A percentile compares a stretch with the other conserved stretches of the same genome.
phyloP scores from a whole-genome alignment of 2,797 vertebrate species.

The Coregonus ussuriensis region DNA sequence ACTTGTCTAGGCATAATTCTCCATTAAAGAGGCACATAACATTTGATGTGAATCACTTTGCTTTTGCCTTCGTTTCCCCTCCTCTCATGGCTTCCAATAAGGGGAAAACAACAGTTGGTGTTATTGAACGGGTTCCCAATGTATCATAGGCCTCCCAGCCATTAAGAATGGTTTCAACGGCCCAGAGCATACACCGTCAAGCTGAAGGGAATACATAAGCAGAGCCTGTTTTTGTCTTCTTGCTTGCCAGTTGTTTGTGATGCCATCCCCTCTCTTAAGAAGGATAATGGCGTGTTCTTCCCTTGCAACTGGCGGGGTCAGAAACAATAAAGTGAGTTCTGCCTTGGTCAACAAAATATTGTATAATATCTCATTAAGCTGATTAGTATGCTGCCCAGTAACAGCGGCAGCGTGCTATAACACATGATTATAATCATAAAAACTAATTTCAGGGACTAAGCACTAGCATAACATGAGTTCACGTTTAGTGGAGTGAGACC shows the following conservation, averaged over 20 bases:
- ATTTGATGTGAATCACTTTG: conserved; percentile 76
- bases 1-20: conserved; percentile 75
- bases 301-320: conserved; percentile 88
- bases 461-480: conserved; percentile 84
- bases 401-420: conserved; percentile 90
- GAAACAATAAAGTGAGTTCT: conserved; percentile 94
- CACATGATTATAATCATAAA: conserved; percentile 94
- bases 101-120: conserved; percentile 60
- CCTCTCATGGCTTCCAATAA: conserved; percentile 49
- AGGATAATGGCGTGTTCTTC: conserved; percentile 77
- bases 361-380: conserved; percentile 99
- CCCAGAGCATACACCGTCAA: conserved; percentile 37
- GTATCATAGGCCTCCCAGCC: conserved; percentile 52
- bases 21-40: conserved; percentile 71
- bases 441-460: conserved; percentile 88
- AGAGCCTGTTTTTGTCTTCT: conserved; percentile 49
- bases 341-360: conserved; percentile 99
- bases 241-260: conserved; percentile 35
- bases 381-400: conserved; percentile 97
- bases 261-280: conserved; percentile 60
- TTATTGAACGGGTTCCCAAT: conserved; percentile 55
- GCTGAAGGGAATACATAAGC: conserved; percentile 49
- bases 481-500: conserved; percentile 80
- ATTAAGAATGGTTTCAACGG: conserved; percentile 44
- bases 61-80: conserved; percentile 46